Evolutionary conservation across 2,113 vertebrate genomes (phyloP), one percentile per base, ranked within the genome.

Genomic region (Notarius lentiginosus): DNA sequence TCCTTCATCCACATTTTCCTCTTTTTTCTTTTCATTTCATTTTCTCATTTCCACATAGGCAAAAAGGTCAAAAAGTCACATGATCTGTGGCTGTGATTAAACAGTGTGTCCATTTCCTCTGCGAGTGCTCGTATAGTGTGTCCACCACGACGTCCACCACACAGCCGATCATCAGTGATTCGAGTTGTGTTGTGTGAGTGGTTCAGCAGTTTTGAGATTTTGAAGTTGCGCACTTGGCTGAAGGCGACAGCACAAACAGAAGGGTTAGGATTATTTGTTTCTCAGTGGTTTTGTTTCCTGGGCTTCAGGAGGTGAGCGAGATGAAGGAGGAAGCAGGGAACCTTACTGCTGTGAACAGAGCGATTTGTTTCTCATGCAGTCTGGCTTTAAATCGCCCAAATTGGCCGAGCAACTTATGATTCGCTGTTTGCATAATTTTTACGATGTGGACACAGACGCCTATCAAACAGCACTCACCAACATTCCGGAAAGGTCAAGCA

Each of bases 391-490:
- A 53, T 84, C 8, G 70, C 79, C 58, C 79, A 66, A 90, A 87
- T 85, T 79, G 80, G 24, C 49, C 82, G 18, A 82, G 61, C 56
- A 47, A 27, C 73, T 79, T 85, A 79, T 63, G 70, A 83, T 87
- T 83, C 51, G 34, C 60, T 58, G 89, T 72, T 87, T 81, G 61
- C n/a, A 63, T 87, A 77, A 24, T 68, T 87, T 89, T 89, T 87
- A 76, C 17, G 41, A 79, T 18, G 58, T 61, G 22, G 6, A 65
- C n/a, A n/a, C 70, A 30, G 49, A 55, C 70, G 34, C 6, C 63
- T 70, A 68, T 60, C 51, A 27, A 68, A 84, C 83, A n/a, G 30
- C 65, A 55, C 85, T 87, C 66, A 61, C 56, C 75, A 84, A 85
- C 49, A n/a, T 49, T 70, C 61, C 66, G 68, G 77, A 87, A 87